Percentiles rank a stretch among this genome's conserved stretches.
Evolutionary conservation across 2,113 vertebrate species (phyloP).

Genomic region (Strix aluco): DNA sequence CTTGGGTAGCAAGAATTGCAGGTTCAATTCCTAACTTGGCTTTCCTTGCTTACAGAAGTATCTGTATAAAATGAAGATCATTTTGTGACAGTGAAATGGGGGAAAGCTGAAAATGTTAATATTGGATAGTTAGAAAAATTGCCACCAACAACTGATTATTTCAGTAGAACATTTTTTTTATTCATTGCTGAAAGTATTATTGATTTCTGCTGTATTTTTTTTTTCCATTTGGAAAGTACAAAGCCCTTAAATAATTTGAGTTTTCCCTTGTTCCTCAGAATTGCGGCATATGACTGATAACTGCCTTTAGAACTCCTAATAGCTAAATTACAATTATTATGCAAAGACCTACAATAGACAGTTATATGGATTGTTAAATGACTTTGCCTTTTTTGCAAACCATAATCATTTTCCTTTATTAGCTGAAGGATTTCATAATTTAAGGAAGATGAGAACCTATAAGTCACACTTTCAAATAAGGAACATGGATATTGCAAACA

Average conservation of each 20-base stretch:
- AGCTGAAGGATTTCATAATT: slow-evolving; percentile 86
- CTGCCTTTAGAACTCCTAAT: slow-evolving; percentile 78
- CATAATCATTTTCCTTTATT: slow-evolving; percentile 86
- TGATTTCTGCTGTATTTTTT: slow-evolving; percentile 36
- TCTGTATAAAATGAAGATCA: background rate
- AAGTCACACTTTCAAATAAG: slow-evolving; percentile 85
- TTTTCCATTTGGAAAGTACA: slow-evolving; percentile 44
- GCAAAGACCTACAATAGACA: slow-evolving; percentile 80
- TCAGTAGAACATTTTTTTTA: slow-evolving; percentile 34
- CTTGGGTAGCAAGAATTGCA: background rate
- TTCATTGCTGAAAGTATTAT: slow-evolving; percentile 56
- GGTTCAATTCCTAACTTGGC: background rate
- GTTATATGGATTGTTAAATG: slow-evolving; percentile 85
- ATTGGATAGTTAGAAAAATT: slow-evolving; percentile 45
- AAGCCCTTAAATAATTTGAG: slow-evolving; percentile 68
- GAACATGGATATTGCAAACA: slow-evolving; percentile 85
- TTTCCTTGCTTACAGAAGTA: background rate
- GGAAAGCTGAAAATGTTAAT: slow-evolving; percentile 17
- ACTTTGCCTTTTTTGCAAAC: slow-evolving; percentile 81
- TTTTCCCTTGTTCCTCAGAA: slow-evolving; percentile 68
- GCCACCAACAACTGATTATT: slow-evolving; percentile 41
- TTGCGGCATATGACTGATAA: slow-evolving; percentile 75
- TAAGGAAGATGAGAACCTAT: slow-evolving; percentile 85
- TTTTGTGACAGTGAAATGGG: background rate
- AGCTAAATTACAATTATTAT: slow-evolving; percentile 85